phyloP scores from a whole-genome alignment of 2,113 vertebrate genomes.

The Lophotis ruficrista region DNA sequence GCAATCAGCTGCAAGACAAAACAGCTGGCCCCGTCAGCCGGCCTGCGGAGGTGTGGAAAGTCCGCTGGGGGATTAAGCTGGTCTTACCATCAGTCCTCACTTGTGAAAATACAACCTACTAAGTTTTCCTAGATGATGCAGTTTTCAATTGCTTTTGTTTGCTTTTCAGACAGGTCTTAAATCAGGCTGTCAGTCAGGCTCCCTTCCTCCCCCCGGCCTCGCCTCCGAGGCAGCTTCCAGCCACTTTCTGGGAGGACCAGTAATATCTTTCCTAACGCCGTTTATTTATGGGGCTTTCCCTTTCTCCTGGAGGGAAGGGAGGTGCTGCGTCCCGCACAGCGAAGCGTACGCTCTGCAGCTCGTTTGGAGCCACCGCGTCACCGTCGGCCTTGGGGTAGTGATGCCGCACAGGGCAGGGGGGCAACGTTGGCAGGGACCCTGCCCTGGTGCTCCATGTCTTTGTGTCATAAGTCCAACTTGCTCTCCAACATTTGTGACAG shows the following conservation, averaged over 20 bases:
- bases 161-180: constrained; percentile 65
- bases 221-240: neutral
- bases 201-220: neutral
- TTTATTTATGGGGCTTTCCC: constrained; percentile 21
- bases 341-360: neutral
- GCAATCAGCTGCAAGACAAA: constrained; percentile 62
- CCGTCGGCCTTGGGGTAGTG: accelerated
- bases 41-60: constrained; percentile 42
- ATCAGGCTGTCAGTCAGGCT: constrained; percentile 55
- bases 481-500: neutral
- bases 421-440: accelerated
- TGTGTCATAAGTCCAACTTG: accelerated
- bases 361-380: accelerated
- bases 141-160: constrained; percentile 67
- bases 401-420: no score
- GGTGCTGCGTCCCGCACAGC: accelerated
- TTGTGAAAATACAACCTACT: constrained; percentile 72
- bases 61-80: constrained; percentile 57
- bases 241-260: constrained; percentile 4
- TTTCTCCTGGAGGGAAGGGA: neutral
- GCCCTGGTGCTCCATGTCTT: accelerated
- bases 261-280: neutral
- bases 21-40: constrained; percentile 38
- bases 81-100: constrained; percentile 64
- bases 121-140: constrained; percentile 63